Conservation (phyloP, 2,888 invertebrate species). For the Cabera pusaria region DNA sequence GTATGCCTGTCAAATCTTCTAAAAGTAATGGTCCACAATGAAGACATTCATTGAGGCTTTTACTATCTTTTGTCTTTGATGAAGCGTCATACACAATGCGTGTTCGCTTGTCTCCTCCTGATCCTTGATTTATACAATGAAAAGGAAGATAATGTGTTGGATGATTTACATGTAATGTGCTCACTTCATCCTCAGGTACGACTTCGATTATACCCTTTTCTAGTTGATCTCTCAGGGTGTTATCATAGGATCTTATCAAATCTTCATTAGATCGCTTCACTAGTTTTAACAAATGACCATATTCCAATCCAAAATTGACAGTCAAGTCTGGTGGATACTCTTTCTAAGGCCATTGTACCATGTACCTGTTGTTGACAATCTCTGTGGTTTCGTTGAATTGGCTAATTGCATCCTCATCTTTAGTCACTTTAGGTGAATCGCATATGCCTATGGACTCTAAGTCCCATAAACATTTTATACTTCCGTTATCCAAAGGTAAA, state of each 20-base stretch:
- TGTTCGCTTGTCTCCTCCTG: conserved; percentile 3
- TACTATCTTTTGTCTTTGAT: conserved; percentile 21
- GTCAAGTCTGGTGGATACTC: conserved; percentile 18
- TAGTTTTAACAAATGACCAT: conserved; percentile 19
- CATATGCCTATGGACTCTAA: conserved; percentile 35
- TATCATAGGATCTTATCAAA: conserved; percentile 1
- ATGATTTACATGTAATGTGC: too few species aligned
- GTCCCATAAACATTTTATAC: conserved; percentile 26
- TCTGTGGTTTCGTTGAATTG: conserved; percentile 23
- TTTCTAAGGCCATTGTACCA: conserved; percentile 29
- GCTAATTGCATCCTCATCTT: conserved; percentile 25
- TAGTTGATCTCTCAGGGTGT: conserved; percentile 1
- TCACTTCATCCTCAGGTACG: not conserved
- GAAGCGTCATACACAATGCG: conserved; percentile 31
- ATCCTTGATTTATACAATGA: conserved; percentile 15
- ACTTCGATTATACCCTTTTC: conserved; percentile 1
- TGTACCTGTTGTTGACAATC: conserved; percentile 16
- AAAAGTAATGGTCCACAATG: conserved; percentile 32
- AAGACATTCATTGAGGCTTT: conserved; percentile 35
- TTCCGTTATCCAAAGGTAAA: conserved; percentile 15
- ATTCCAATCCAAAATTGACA: conserved; percentile 22
- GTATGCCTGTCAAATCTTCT: conserved; percentile 32
- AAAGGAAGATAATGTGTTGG: conserved; percentile 29
- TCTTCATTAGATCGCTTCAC: conserved; percentile 9
- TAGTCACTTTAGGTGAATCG: conserved; percentile 15